Conservation (phyloP, 2,797 vertebrate genomes). For the Neosilurus mollespiculum region DNA sequence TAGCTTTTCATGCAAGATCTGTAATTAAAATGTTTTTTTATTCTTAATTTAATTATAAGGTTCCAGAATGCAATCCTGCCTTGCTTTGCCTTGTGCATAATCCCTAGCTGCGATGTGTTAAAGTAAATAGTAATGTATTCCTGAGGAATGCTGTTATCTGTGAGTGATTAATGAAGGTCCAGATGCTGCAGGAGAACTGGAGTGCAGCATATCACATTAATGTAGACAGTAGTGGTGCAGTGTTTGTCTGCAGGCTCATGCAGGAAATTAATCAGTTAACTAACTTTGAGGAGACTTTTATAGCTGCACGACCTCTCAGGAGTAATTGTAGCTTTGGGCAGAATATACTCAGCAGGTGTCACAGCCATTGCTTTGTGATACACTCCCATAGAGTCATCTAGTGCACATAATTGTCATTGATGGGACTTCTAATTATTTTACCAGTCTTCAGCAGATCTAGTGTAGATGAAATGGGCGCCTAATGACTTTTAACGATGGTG, state of each 20-base stretch:
- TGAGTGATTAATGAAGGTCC: background rate
- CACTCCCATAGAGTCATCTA: conserved; percentile 15
- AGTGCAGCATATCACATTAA: conserved; percentile 12
- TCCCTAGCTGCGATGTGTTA: background rate
- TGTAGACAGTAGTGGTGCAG: background rate
- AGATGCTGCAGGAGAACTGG: background rate
- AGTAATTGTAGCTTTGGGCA: conserved; percentile 42
- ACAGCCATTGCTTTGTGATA: conserved; percentile 14
- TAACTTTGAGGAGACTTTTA: conserved; percentile 43
- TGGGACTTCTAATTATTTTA: background rate
- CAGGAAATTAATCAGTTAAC: conserved; percentile 25
- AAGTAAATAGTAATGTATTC: conserved; percentile 2
- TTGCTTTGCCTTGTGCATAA: background rate
- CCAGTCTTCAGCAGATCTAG: background rate
- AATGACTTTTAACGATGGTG: background rate
- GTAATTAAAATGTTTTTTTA: background rate
- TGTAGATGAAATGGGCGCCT: background rate
- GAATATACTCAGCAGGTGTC: conserved; percentile 27
- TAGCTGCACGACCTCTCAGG: background rate
- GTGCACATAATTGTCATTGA: background rate
- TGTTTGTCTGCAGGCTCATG: conserved; percentile 12
- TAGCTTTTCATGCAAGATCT: background rate
- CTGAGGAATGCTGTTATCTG: background rate
- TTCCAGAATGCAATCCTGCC: background rate
- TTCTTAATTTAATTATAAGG: background rate